Base-by-base conservation (phyloP, 92 coral and sea anemone genomes). In the Nematostella vectensis region DNA sequence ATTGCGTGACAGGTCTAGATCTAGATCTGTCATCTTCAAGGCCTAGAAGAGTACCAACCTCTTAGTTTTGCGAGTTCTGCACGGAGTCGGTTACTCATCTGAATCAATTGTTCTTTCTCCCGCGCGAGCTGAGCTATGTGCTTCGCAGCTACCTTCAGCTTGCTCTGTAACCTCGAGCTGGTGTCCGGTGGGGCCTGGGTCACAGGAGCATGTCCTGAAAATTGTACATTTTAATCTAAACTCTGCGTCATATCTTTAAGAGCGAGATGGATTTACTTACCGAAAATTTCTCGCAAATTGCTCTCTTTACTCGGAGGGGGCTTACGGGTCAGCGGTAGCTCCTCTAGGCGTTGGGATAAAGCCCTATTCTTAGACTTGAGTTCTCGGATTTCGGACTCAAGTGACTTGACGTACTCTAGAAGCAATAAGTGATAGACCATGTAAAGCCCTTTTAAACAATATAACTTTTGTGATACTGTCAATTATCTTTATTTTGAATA, bases 81-180 rank as follows among this genome's bases (percentile, higher is more conserved):
- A 37, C 97, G 69, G n/a, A 80, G 81, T 42, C 83, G 79, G 72
- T 89, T 89, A 3, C 97, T 95, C 84, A 89, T 89, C 57, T 89
- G 94, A 58, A 89, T 89, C 38, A 89, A 83, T 52, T 89, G 97
- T 56, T 89, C 89, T 55, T 73, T 81, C 63, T 89, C 97, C 42
- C 83, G 88, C 1, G 86, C 81, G 43, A 89, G 55, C 61, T 63
- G 81, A 52, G 70, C 65, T 33, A 89, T 85, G 40, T 87, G 87
- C 71, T 71, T 77, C 11, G 81, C 97, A 40, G 97, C 97, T 13
- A 70, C 87, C 47, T 80, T 77, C 50, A 89, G 72, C 55, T 89
- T 89, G 50, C 58, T 55, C 49, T 72, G 88, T 43, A 85, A 45
- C 61, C 70, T 68, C 20, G 63, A 66, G 22, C 61, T 66, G 12